Evolutionary conservation across 2,113 vertebrate genomes (phyloP), one percentile per base, ranked within the genome.

Genomic region (Solenodon paradoxus): DNA sequence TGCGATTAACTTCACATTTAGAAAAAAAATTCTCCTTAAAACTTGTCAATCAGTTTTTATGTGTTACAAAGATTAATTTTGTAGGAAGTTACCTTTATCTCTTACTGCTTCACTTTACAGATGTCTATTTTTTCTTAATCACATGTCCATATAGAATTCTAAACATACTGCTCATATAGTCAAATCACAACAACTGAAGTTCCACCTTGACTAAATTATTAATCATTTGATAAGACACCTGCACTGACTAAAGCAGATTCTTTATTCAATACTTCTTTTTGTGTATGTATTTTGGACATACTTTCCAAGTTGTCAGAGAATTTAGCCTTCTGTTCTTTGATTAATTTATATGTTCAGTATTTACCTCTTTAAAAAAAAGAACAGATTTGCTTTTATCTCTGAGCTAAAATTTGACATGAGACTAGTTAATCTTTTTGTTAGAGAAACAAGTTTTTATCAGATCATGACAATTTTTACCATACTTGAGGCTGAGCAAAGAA

Each of bases 31-130:
- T 16, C 20, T 45, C n/a, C 32, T 71, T 9, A 51, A 77, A 75
- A 15, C 45, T 74, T 42, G 42, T 49, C 47, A 85, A 22, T 4
- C 32, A 88, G 20, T 13, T 71, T 92, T 88, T 57, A 59, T 16
- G 90, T 90, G 20, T 38, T 13, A 8, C 35, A 75, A 90, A 80
- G 49, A 68, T 64, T 61, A 88, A 86, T 94, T 92, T 82, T 91
- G 20, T 74, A 64, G 74, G 79, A 35, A n/a, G 6, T 42, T 82
- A 35, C 55, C 38, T 93, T 92, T 12, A 38, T 79, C 26, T 83
- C 19, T 61, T 82, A 30, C 12, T 59, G 69, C 9, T 92, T 80
- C 71, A 38, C 2, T 53, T 69, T 92, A 42, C 3, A 92, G 38
- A 13, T 15, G 6, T 7, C 7, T 83, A 45, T 82, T 35, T 17